Conservation (phyloP, 1,140 invertebrate species). For the Heliconius congener region DNA sequence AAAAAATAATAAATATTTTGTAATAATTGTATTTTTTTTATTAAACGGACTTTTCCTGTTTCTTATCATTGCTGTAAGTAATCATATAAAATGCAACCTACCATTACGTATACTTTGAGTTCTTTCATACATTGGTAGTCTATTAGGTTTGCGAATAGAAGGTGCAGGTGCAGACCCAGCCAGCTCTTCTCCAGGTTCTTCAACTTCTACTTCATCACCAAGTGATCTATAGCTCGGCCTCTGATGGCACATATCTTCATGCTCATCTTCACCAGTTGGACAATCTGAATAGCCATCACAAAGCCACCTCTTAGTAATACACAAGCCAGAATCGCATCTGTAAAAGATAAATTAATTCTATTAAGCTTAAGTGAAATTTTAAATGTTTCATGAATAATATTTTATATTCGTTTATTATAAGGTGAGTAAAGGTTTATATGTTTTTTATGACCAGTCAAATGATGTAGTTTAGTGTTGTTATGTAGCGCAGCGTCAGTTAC, state of each 20-base stretch:
- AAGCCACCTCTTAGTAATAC: slow-evolving; percentile 87
- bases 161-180: slow-evolving; percentile 70
- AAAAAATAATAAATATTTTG: no score
- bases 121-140: slow-evolving; percentile 35
- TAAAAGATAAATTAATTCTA: slow-evolving; percentile 3
- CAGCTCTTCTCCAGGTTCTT: slow-evolving; percentile 62
- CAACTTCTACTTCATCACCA: slow-evolving; percentile 26
- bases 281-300: slow-evolving; percentile 93
- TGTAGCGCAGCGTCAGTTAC: neutral
- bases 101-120: slow-evolving; percentile 31
- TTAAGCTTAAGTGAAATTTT: neutral
- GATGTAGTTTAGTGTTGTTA: neutral
- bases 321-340: slow-evolving; percentile 84
- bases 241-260: slow-evolving; percentile 68
- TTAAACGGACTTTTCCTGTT: neutral
- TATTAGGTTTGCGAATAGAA: slow-evolving; percentile 56
- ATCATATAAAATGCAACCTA: slow-evolving; percentile 26
- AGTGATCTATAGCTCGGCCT: neutral
- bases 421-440: slow-evolving; percentile 7
- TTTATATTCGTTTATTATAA: neutral
- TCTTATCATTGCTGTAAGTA: neutral
- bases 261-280: slow-evolving; percentile 89
- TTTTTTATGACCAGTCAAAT: neutral
- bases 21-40: no score
- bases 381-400: neutral